A percentile compares a stretch with the other conserved stretches of the same genome.
These are phyloP conservation scores for Anhinga anhinga DNA, from an alignment of 2,113 vertebrate species.

Conservation along the genomic window DNA sequence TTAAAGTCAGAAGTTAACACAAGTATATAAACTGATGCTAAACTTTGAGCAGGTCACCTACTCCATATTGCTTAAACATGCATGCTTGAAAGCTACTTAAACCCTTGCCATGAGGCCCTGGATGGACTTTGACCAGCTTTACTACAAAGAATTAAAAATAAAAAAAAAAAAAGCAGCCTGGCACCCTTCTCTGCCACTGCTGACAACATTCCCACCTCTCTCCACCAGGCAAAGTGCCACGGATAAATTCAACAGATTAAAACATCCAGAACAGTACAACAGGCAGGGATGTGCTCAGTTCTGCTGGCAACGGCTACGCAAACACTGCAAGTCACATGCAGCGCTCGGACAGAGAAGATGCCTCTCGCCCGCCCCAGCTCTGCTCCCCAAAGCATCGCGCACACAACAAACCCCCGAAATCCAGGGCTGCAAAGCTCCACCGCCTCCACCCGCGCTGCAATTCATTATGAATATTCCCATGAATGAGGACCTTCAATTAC, in stretches of 20 bases:
- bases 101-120: not conserved
- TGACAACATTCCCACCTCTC: not conserved
- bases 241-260: constrained; percentile 6
- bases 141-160: not conserved
- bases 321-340: not conserved
- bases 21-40: not conserved
- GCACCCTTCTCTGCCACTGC: constrained; percentile 17
- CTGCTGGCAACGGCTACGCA: not conserved
- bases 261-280: not conserved
- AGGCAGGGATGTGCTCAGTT: not conserved
- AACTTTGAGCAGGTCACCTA: not conserved
- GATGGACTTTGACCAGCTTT: not conserved
- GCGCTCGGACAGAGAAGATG: not conserved
- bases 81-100: not conserved
- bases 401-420: not conserved
- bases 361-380: not conserved
- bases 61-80: not conserved
- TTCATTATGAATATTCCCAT: accelerated
- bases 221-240: constrained; percentile 27
- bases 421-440: not conserved
- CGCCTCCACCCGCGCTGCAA: not conserved
- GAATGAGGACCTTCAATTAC: not conserved
- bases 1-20: not conserved
- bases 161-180: not conserved
- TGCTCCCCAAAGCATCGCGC: not conserved